These are phyloP conservation scores for Tragulus kanchil DNA, from an alignment of 2,113 vertebrate genomes.

Conservation along the genomic window DNA sequence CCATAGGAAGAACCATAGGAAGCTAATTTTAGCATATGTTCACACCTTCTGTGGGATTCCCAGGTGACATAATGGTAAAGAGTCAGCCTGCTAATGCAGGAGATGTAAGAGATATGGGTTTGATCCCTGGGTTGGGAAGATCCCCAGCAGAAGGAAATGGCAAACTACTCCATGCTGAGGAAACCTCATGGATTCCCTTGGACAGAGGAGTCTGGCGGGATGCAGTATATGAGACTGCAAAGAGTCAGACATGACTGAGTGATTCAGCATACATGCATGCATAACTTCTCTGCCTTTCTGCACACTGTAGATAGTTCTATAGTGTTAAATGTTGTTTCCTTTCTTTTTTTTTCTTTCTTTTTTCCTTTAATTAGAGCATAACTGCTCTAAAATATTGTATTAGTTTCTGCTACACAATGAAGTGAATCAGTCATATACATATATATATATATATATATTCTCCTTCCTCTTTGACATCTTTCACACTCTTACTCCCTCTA, in stretches of 20 bases:
- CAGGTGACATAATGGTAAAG: background rate
- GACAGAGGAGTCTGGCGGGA: background rate
- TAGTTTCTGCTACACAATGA: background rate
- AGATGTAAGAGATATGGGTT: background rate
- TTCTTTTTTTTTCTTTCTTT: background rate
- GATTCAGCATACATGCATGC: background rate
- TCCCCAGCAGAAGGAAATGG: background rate
- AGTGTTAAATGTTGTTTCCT: background rate
- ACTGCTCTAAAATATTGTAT: background rate
- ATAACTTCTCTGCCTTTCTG: background rate
- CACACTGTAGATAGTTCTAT: background rate
- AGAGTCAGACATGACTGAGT: background rate
- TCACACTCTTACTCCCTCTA: too few relatives aligned
- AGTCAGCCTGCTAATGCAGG: background rate
- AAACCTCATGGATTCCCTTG: background rate
- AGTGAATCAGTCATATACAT: background rate
- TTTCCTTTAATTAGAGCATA: background rate
- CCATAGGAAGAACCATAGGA: background rate
- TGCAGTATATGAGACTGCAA: background rate
- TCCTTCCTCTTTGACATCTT: too few relatives aligned
- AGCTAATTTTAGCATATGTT: background rate
- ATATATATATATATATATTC: background rate
- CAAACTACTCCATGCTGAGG: background rate
- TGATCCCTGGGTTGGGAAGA: fast-evolving
- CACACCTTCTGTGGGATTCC: background rate